Conservation (phyloP, 2,888 invertebrate genomes). For the Tiphia femorata region DNA sequence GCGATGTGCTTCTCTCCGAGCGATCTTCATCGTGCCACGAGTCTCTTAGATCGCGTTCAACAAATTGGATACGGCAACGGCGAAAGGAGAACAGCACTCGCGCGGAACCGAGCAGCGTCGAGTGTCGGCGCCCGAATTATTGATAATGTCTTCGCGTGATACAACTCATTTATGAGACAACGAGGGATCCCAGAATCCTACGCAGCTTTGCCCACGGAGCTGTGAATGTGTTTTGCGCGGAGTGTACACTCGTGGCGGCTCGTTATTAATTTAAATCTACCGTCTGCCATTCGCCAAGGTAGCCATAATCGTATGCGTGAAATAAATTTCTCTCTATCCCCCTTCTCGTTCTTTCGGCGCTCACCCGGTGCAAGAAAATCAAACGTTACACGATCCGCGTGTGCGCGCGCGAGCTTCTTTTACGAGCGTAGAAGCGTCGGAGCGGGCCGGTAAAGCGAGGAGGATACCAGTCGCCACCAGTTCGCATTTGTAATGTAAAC, state of each 20-base stretch:
- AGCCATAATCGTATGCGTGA: conserved; percentile 10
- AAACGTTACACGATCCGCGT: too few relatives aligned
- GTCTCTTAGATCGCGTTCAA: too few relatives aligned
- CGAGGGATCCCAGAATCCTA: background rate
- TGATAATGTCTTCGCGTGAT: conserved; percentile 1
- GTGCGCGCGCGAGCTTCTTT: background rate
- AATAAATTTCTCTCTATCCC: conserved; percentile 14
- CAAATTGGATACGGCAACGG: too few relatives aligned
- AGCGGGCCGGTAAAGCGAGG: background rate
- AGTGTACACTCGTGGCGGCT: background rate
- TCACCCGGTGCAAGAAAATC: conserved; percentile 15
- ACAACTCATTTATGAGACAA: background rate
- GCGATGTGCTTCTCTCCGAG: too few relatives aligned
- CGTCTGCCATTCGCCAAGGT: background rate
- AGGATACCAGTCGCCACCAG: background rate
- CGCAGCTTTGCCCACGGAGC: conserved; percentile 10
- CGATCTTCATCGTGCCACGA: too few relatives aligned
- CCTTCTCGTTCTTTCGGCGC: too few relatives aligned
- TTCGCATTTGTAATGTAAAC: conserved; percentile 15
- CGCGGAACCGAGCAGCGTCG: too few relatives aligned
- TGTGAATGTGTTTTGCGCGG: conserved; percentile 14
- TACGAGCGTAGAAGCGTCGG: too few relatives aligned
- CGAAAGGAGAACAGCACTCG: too few relatives aligned
- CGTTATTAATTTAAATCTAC: conserved; percentile 23
- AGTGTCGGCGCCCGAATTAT: too few relatives aligned